Evolutionary conservation across 2,113 vertebrate species (phyloP).

Genomic region (Rousettus leschenaultii): DNA sequence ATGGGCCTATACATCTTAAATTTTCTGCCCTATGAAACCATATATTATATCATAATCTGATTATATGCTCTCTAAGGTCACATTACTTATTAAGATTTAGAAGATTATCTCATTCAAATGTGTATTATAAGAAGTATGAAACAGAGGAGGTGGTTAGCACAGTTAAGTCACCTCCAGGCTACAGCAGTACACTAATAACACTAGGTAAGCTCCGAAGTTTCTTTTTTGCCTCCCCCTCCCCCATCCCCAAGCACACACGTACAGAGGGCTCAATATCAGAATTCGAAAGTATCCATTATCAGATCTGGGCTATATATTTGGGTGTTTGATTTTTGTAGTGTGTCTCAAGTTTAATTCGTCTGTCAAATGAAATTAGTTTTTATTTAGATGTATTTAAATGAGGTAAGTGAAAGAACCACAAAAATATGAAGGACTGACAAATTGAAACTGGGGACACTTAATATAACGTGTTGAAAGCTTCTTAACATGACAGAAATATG

Average conservation of each 20-base stretch:
- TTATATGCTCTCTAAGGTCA: not conserved
- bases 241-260: not conserved
- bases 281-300: not conserved
- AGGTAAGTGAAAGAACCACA: not conserved
- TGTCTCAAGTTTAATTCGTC: conserved; percentile 13
- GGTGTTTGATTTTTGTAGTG: not conserved
- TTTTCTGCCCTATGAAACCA: not conserved
- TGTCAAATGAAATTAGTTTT: conserved; percentile 41
- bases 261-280: not conserved
- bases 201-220: not conserved
- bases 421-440: not conserved
- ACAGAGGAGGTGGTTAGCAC: not conserved
- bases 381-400: not conserved
- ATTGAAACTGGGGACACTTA: not conserved
- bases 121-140: not conserved
- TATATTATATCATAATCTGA: not conserved
- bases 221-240: not conserved
- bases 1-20: not conserved
- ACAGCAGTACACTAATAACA: not conserved
- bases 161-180: not conserved
- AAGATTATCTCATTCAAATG: not conserved
- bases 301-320: not conserved
- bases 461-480: not conserved
- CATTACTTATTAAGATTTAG: not conserved
- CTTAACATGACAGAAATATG: not conserved